These are phyloP conservation scores for Pristionchus japonicus DNA, from an alignment of 2,888 invertebrate genomes.

Conservation along the genomic window DNA sequence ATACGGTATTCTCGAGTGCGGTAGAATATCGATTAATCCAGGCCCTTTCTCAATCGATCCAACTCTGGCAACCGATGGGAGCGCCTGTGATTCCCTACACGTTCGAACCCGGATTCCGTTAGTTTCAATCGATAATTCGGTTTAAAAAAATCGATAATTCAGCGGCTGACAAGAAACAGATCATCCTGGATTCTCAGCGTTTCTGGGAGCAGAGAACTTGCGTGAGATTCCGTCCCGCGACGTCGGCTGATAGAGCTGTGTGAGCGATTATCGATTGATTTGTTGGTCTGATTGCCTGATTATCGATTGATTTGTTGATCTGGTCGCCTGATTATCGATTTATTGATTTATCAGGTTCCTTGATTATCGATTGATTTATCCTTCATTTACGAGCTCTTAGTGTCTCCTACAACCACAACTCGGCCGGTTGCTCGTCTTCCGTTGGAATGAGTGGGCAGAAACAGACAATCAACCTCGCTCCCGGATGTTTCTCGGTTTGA, in stretches of 20 bases:
- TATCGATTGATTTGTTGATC: too few species aligned
- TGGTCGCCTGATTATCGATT: not conserved
- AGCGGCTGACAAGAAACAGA: conserved; percentile 1
- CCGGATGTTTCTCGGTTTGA: conserved; percentile 16
- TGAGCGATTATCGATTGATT: not conserved
- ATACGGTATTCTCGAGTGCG: not conserved
- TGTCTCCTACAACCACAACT: not conserved
- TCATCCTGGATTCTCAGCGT: not conserved
- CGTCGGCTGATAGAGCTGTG: not conserved
- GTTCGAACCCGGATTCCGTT: conserved; percentile 25
- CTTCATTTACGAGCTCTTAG: not conserved
- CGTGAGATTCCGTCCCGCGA: conserved; percentile 6
- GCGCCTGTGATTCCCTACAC: conserved; percentile 27
- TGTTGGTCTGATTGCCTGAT: not conserved
- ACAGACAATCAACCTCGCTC: conserved; percentile 29
- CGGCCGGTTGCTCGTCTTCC: not conserved
- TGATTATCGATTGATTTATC: not conserved
- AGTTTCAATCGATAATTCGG: not conserved
- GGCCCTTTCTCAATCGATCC: not conserved
- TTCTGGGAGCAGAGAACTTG: conserved; percentile 42
- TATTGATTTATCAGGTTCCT: not conserved
- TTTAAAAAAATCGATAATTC: not conserved
- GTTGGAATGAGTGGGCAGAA: not conserved
- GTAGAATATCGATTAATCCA: not conserved
- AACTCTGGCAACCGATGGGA: conserved; percentile 23